Base-by-base conservation (phyloP, 2,888 invertebrate species). In the Plemyria rubiginata region DNA sequence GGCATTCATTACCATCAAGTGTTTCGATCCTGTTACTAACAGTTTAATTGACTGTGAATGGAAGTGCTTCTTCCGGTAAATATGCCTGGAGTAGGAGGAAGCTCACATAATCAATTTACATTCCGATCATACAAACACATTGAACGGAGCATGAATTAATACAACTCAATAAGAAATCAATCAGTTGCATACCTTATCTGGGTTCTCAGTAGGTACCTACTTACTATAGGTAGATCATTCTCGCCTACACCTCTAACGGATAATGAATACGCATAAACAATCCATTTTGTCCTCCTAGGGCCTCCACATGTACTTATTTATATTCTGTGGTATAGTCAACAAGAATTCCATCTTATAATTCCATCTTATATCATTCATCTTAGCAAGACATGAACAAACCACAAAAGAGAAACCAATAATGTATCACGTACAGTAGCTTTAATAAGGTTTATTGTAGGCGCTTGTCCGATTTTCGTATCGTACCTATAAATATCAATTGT, bases 11-110 rank as follows among this genome's bases (percentile, higher is more conserved):
- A 45, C 45, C 15, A 45, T 4, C 9, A 45, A 45, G 7, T 45
- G 9, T 11, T 22, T 28, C 29, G 28, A 29, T 48, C 28, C 48
- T 29, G 28, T 48, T 48, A 11, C 36, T 38, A 48, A 22, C 48
- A 45, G 28, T 29, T 28, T 28, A 28, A 28, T 29, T 28, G 12
- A 29, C 49, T 56, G 29, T 51, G 36, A 46, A 53, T 59, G 45
- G 15, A 41, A 59, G 13, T 49, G 32, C 72, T 58, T 77, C 79
- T 81, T 84, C 83, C 82, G 76, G 29, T 54, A 50, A 65, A 43
- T 61, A 59, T 65, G 36, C 52, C 54, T 49, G 53, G 60, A 59
- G 29, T 22, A 22, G 22, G 40, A 55, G 57, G 54, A 66, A 60
- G 58, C 59, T 16, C 16, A 8, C 36, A 38, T 38, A 11, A 9